phyloP scores from a whole-genome alignment of 2,888 invertebrate species.

The Acleris sparsana region DNA sequence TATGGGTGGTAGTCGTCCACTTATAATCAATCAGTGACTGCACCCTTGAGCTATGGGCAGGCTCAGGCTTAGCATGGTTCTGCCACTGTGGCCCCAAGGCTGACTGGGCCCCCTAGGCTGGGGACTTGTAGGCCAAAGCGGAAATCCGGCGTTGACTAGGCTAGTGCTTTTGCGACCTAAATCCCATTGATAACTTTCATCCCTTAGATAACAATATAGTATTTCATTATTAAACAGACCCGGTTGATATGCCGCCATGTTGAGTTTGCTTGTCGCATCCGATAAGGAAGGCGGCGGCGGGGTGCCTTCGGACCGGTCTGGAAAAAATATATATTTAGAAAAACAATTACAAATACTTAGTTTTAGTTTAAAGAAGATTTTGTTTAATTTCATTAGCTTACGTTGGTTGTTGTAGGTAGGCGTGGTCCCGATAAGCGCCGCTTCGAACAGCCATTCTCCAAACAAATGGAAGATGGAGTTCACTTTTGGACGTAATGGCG shows the following conservation, averaged over 20 bases:
- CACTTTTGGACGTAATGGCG: constrained; percentile 93
- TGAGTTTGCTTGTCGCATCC: constrained; percentile 87
- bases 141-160: too few relatives aligned
- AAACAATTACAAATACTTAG: too few relatives aligned
- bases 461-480: constrained; percentile 98
- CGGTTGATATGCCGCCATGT: constrained; percentile 91
- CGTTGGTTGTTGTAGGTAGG: constrained; percentile 60
- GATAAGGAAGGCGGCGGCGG: constrained; percentile 85
- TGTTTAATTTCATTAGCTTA: constrained; percentile 47
- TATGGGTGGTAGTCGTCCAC: too few relatives aligned
- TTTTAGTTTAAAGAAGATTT: not conserved
- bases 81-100: too few relatives aligned
- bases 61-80: too few relatives aligned
- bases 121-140: too few relatives aligned
- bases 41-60: too few relatives aligned
- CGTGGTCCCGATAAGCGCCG: constrained; percentile 93
- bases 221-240: constrained; percentile 57
- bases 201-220: too few relatives aligned
- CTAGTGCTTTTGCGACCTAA: too few relatives aligned
- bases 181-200: too few relatives aligned
- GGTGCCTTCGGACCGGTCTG: constrained; percentile 73
- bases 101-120: too few relatives aligned
- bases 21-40: too few relatives aligned
- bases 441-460: constrained; percentile 98
- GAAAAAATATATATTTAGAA: constrained; percentile 33